These are phyloP conservation scores for Brienomyrus brachyistius DNA, from an alignment of 2,113 vertebrate genomes.

Conservation along the genomic window DNA sequence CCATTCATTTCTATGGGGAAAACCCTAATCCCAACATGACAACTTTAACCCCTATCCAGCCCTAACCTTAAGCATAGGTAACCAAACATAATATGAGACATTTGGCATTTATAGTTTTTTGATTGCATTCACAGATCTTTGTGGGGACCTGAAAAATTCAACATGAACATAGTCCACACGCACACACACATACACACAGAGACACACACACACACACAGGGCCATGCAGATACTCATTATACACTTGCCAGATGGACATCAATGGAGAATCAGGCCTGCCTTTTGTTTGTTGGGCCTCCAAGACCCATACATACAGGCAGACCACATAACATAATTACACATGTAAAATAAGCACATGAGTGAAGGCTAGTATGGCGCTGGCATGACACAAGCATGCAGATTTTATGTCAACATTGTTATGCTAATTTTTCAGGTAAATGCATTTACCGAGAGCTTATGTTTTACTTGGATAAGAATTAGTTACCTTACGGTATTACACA, in stretches of 20 bases:
- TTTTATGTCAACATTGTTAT: neutral
- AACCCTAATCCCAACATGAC: no score
- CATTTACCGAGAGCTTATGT: neutral
- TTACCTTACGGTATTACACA: neutral
- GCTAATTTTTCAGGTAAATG: neutral
- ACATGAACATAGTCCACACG: no score
- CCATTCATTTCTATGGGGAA: no score
- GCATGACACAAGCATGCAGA: neutral
- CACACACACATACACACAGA: neutral
- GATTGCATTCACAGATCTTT: no score
- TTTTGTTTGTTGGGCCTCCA: conserved; percentile 45
- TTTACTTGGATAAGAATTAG: neutral
- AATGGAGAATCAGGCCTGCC: conserved; percentile 50
- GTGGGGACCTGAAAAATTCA: no score
- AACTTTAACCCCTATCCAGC: no score
- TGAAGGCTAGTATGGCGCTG: neutral
- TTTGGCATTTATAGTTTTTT: no score
- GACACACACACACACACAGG: neutral
- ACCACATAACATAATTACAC: conserved; percentile 63
- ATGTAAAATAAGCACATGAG: conserved; percentile 26
- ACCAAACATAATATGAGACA: no score
- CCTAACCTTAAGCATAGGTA: no score
- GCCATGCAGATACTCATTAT: conserved; percentile 35
- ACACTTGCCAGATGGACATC: conserved; percentile 53
- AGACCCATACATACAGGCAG: conserved; percentile 56